Conservation (phyloP, 2,797 vertebrate genomes). For the Urosaurus nigricauda region DNA sequence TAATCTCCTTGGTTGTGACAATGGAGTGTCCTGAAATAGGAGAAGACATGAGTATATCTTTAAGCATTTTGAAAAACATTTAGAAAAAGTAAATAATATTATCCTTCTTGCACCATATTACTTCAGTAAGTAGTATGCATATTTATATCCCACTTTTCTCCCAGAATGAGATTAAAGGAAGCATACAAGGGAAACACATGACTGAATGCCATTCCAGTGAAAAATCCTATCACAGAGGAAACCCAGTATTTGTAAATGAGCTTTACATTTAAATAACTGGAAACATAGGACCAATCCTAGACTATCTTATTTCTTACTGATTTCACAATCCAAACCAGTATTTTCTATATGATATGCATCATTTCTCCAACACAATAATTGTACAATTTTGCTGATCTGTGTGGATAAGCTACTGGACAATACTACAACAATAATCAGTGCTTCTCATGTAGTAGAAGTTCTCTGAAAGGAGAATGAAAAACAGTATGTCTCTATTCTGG, state of each 20-base stretch:
- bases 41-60: not conserved
- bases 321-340: not conserved
- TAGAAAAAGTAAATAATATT: not conserved
- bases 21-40: slow-evolving; percentile 88
- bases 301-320: not conserved
- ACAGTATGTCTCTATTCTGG: not conserved
- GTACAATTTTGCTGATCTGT: not conserved
- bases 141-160: no score
- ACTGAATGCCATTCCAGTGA: not conserved
- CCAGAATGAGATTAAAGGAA: no score
- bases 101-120: no score
- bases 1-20: slow-evolving; percentile 86
- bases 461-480: not conserved
- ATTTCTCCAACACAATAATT: not conserved
- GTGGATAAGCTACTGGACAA: not conserved
- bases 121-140: no score
- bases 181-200: not conserved
- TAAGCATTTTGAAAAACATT: not conserved
- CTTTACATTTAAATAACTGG: not conserved
- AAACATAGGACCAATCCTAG: not conserved
- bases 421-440: not conserved
- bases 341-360: not conserved
- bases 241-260: not conserved
- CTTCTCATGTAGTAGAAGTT: not conserved
- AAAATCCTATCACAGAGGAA: not conserved